phyloP scores from a whole-genome alignment of 2,888 invertebrate genomes.

The Teleogryllus oceanicus region DNA sequence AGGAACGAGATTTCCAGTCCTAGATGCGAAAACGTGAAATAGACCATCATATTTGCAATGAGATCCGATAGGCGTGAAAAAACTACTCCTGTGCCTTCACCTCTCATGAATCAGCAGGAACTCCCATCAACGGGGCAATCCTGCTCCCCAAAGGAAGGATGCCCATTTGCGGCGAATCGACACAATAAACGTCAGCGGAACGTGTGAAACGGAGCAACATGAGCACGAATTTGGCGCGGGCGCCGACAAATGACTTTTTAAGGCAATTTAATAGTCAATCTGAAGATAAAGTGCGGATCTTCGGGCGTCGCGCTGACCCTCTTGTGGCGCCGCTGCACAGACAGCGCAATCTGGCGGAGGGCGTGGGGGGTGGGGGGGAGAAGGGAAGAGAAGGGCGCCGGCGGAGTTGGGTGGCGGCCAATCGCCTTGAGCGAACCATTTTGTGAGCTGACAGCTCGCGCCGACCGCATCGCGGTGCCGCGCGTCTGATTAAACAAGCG shows the following conservation, averaged over 20 bases:
- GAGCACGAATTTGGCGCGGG: neutral
- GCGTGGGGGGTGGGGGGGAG: neutral
- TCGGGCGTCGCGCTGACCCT: neutral
- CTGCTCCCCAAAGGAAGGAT: neutral
- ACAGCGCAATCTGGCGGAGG: neutral
- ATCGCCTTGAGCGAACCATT: slow-evolving; percentile 1
- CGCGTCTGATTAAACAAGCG: neutral
- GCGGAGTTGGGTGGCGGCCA: neutral
- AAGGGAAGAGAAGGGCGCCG: neutral
- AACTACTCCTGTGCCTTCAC: too few relatives aligned
- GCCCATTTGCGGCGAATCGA: neutral
- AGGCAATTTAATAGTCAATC: slow-evolving; percentile 5
- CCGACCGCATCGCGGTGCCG: neutral
- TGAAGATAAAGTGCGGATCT: neutral
- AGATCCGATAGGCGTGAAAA: too few relatives aligned
- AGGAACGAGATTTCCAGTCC: too few relatives aligned
- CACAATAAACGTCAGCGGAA: neutral
- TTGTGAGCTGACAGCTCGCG: neutral
- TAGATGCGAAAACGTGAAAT: too few relatives aligned
- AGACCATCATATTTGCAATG: too few relatives aligned
- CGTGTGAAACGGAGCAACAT: neutral
- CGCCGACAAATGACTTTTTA: neutral
- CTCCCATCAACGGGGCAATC: too few relatives aligned
- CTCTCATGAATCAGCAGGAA: too few relatives aligned
- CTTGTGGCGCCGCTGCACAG: neutral